These are phyloP conservation scores for Vimba vimba DNA, from an alignment of 2,113 vertebrate genomes.

Conservation along the genomic window DNA sequence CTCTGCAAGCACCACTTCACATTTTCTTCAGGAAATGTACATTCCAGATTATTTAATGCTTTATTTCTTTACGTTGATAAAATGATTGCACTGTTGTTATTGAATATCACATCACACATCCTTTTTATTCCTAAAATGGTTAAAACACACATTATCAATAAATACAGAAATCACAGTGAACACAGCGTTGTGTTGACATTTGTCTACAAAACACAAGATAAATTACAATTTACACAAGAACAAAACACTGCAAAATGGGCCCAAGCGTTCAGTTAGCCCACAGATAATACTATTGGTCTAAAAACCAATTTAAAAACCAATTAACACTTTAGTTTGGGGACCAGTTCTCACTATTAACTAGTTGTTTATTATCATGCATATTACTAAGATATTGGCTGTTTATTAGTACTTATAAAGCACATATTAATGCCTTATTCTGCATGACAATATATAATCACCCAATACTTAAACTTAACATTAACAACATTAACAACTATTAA, in stretches of 20 bases:
- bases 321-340: too few relatives aligned
- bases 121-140: neutral
- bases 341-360: too few relatives aligned
- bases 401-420: too few relatives aligned
- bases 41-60: neutral
- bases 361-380: too few relatives aligned
- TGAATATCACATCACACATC: neutral
- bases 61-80: neutral
- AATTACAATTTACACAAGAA: neutral
- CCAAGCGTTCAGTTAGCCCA: neutral
- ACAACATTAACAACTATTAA: too few relatives aligned
- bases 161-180: slow-evolving; percentile 50
- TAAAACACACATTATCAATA: slow-evolving; percentile 44
- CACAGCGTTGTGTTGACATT: neutral
- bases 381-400: too few relatives aligned
- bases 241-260: neutral
- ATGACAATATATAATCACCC: too few relatives aligned
- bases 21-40: too few relatives aligned
- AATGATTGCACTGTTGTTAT: neutral
- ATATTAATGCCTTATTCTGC: too few relatives aligned
- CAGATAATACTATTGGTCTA: neutral
- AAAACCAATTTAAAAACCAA: neutral
- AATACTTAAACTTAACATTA: too few relatives aligned
- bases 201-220: neutral
- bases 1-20: too few relatives aligned